Evolutionary conservation across 1,140 invertebrate genomes (phyloP), one percentile per base, ranked within the genome.

Genomic region (Rhizoglyphus robini): DNA sequence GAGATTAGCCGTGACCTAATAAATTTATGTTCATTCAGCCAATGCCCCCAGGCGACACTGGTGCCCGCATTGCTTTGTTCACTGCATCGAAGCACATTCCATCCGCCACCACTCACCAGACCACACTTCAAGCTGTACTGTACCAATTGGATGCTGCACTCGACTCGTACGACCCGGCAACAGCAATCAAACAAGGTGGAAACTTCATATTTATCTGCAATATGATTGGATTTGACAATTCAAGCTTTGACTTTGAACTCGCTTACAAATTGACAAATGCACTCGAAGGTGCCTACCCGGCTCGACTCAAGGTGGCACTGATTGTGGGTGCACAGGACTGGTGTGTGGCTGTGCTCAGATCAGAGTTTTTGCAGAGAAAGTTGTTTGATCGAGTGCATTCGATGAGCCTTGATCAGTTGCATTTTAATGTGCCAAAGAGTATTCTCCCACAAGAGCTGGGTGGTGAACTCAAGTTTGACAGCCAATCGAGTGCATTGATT

Each of bases 161-260:
- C 57, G 88, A 95, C 78, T 90, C 89, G 70, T 78, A 85, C 60
- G 85, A 93, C 69, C n/a, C n/a, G n/a, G n/a, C n/a, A n/a, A n/a
- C n/a, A n/a, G n/a, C n/a, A n/a, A 96, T 93, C 2, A 94, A 97
- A 79, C 84, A 86, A 69, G 85, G 88, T 71, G 95, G 95, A 11
- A 83, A n/a, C n/a, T n/a, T 98, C 63, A 88, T 97, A 18, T 97
- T 98, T 76, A 91, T 98, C 65, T 98, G 97, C 79, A 93, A 97
- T 76, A 98, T 98, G 95, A 91, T 89, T 29, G 90, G 90, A 75
- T 96, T 92, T 63, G 96, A 94, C 78, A 72, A 71, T 65, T 62
- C 71, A 15, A 72, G 97, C 81, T 97, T 97, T 75, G 94, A 98
- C 77, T 96, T 96, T 74, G 92, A 96, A 73, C 81, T 98, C 41